Conservation (phyloP, 2,113 vertebrate species). For the Hypomesus transpacificus region DNA sequence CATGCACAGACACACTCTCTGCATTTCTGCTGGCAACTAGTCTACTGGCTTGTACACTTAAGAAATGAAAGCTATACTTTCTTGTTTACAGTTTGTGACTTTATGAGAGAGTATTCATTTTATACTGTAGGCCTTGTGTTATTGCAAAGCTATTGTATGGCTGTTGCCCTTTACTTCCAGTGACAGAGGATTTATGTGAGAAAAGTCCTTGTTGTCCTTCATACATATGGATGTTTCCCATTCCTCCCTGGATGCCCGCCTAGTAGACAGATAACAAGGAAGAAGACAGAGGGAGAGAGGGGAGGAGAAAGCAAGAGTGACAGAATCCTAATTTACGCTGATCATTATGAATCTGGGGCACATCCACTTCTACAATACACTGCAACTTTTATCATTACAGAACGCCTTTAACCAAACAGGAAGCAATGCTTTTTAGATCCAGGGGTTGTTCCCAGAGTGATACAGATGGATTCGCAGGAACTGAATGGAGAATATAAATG, state of each 20-base stretch:
- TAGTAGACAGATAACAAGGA: neutral
- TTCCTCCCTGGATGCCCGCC: neutral
- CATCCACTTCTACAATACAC: neutral
- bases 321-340: neutral
- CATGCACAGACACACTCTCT: no score
- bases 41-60: no score
- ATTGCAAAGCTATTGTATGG: neutral
- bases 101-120: no score
- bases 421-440: no score
- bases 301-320: no score
- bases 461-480: neutral
- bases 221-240: neutral
- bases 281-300: neutral
- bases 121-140: no score
- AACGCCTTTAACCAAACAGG: neutral
- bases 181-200: neutral
- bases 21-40: no score
- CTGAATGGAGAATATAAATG: no score
- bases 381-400: neutral
- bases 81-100: no score
- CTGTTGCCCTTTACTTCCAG: neutral
- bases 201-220: neutral
- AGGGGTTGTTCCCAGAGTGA: neutral
- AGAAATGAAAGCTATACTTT: no score
- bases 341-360: neutral